A percentile compares a stretch with the other conserved stretches of the same genome.
phyloP scores from a whole-genome alignment of 2,888 invertebrate species.

The Scaptomyza cyrtandrae region DNA sequence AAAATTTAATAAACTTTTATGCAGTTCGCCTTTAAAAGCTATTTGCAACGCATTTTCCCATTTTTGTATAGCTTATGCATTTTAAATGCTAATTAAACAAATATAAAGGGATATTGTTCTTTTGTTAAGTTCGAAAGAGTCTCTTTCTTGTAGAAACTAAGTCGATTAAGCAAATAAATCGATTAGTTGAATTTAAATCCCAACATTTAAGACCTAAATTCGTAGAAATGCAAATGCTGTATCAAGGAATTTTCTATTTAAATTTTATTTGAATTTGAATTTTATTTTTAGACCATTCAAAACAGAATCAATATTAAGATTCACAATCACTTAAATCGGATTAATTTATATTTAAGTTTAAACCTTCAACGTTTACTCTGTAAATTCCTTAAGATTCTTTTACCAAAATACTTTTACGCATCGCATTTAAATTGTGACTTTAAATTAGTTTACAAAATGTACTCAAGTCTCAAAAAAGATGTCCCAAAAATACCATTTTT shows the following conservation, averaged over 20 bases:
- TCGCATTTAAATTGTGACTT: not conserved
- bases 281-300: too few relatives aligned
- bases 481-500: not conserved
- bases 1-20: conserved; percentile 19
- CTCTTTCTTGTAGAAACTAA: not conserved
- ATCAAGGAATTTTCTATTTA: too few relatives aligned
- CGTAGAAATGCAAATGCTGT: too few relatives aligned
- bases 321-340: too few relatives aligned
- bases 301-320: too few relatives aligned
- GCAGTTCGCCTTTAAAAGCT: conserved; percentile 4
- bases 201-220: too few relatives aligned
- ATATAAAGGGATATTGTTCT: not conserved
- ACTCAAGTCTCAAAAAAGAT: not conserved
- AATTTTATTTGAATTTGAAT: too few relatives aligned
- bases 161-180: not conserved
- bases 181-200: not conserved
- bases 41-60: conserved; percentile 1
- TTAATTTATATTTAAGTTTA: too few relatives aligned
- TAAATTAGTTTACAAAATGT: not conserved
- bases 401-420: not conserved
- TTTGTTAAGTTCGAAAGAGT: not conserved
- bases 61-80: conserved; percentile 7
- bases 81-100: conserved; percentile 5
- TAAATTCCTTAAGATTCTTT: not conserved
- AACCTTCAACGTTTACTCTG: too few relatives aligned